Conservation (phyloP, 1,140 invertebrate species). For the Penaeus chinensis region DNA sequence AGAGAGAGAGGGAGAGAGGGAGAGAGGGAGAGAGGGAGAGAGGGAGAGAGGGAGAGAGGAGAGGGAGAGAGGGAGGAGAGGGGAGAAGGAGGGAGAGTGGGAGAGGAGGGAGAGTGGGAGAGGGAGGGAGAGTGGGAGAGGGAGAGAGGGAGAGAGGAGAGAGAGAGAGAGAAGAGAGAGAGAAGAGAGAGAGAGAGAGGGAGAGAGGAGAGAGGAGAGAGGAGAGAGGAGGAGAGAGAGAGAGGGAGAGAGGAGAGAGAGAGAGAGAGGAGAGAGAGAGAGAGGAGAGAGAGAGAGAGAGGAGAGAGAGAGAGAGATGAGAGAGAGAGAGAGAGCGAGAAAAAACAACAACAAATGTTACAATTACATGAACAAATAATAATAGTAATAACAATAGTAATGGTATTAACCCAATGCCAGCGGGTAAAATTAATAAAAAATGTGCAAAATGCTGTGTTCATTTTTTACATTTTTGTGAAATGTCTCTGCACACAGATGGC, state of each 20-base stretch:
- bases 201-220: not conserved
- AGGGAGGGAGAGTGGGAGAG: not conserved
- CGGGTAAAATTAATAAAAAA: too few species aligned
- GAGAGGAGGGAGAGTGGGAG: not conserved
- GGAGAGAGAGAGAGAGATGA: not conserved
- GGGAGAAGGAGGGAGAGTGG: not conserved
- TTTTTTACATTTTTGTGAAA: too few species aligned
- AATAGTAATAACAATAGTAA: too few species aligned
- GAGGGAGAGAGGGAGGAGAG: not conserved
- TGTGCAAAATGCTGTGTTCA: too few species aligned
- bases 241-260: not conserved
- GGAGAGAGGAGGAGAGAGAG: not conserved
- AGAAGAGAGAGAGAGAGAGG: not conserved
- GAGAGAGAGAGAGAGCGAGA: too few species aligned
- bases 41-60: not conserved
- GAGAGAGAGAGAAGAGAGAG: not conserved
- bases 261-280: not conserved
- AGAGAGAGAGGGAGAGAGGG: not conserved
- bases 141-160: not conserved
- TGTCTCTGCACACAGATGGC: too few species aligned
- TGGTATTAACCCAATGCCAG: too few species aligned
- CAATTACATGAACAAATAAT: too few species aligned
- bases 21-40: not conserved
- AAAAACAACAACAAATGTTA: too few species aligned
- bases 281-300: not conserved